Base-by-base conservation (phyloP, 1,140 invertebrate species). In the Papilio polyxenes region DNA sequence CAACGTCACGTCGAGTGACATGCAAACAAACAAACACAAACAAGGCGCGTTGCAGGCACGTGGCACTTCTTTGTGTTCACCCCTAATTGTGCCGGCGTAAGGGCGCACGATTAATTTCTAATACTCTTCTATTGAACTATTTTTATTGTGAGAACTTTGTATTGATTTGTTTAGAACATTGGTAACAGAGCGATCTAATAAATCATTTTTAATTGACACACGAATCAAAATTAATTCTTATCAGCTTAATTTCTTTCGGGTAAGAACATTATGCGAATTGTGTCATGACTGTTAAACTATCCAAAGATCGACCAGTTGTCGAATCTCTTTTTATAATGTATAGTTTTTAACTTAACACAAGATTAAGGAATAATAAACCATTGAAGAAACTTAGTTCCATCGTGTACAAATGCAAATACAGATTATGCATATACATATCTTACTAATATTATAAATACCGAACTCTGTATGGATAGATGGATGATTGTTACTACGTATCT, bases 21-120 rank as follows among this genome's bases (percentile, higher is more conserved):
- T 49, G 84, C 85, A 83, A 81, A 86, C 87, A 83, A 72, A 87
- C 84, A 44, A 31, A 88, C 82, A 81, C 84, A 83, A 85, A 85
- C 83, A 83, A 82, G 86, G 87, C 88, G 88, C 82, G 86, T 82
- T 78, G 65, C 65, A 31, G 65, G 65, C 65, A 69, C 65, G 65
- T 65, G 59, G 53, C 53, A 56, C 15, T 56, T 56, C 82, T 86
- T 84, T 88, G 85, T 83, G 84, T 75, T 49, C 82, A 81, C 83
- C 82, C 84, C 75, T 78, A 37, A 75, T 49, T 49, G 51, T 44
- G 17, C 77, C 49, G 53, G 59, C 49, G 75, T 44, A 82, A 83
- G 85, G 84, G 81, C 82, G 78, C 74, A 62, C 75, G 81, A 85
- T 83, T 86, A 84, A 84, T 85, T 84, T 75, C 81, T 82, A 81